These are phyloP conservation scores for Tribolium freemani DNA, from an alignment of 2,888 invertebrate species.

Conservation along the genomic window DNA sequence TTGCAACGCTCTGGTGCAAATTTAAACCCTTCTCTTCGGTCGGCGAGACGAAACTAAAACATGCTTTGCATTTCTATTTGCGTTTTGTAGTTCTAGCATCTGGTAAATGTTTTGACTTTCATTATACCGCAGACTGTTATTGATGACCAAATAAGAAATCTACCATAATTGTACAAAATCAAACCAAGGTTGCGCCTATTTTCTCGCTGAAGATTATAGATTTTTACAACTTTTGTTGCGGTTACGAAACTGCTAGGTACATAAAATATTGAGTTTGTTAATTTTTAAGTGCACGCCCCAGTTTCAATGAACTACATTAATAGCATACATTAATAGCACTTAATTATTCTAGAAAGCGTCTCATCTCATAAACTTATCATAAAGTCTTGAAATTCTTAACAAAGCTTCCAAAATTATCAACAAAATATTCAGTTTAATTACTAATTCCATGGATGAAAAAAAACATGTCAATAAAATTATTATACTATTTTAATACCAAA, in stretches of 20 bases:
- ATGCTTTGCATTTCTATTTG: conserved; percentile 19
- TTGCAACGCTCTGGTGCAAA: conserved; percentile 5
- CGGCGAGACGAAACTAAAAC: conserved; percentile 3
- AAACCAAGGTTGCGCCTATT: background rate
- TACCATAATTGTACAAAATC: background rate
- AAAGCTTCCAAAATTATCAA: too few species aligned
- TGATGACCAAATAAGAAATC: conserved; percentile 6
- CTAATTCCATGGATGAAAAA: too few species aligned
- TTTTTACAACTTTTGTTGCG: too few species aligned
- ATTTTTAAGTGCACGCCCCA: background rate
- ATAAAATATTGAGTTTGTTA: background rate
- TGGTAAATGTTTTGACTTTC: background rate
- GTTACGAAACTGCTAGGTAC: too few species aligned
- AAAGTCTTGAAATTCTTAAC: too few species aligned
- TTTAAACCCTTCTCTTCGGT: conserved; percentile 11
- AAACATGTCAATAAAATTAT: background rate
- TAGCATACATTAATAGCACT: background rate
- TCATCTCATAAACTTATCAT: background rate
- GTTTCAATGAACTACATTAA: background rate
- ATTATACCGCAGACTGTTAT: background rate
- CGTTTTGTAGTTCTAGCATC: conserved; percentile 3
- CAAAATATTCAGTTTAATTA: too few species aligned
- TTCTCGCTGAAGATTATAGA: background rate
- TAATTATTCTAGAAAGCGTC: background rate
- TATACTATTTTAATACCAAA: too few species aligned